phyloP scores from a whole-genome alignment of 2,888 invertebrate genomes.

The Caenorhabditis sp. region DNA sequence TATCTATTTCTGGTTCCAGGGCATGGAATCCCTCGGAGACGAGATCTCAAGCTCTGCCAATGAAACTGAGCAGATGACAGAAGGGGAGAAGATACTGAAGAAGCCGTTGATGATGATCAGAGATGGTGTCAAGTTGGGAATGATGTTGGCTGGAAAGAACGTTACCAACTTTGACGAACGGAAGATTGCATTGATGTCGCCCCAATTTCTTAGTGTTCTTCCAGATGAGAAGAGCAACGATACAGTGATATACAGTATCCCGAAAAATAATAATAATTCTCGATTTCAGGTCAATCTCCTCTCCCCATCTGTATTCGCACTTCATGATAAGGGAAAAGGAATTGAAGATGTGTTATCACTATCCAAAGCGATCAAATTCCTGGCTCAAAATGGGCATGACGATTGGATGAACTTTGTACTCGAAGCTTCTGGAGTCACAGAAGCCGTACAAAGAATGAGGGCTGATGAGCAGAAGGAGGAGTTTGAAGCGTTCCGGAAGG shows the following conservation, averaged over 20 bases:
- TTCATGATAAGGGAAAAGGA: slow-evolving; percentile 73
- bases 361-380: slow-evolving; percentile 50
- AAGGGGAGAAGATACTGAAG: slow-evolving; percentile 61
- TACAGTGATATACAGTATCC: slow-evolving; percentile 31
- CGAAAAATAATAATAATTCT: not conserved
- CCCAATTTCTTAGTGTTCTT: slow-evolving; percentile 76
- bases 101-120: slow-evolving; percentile 73
- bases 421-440: slow-evolving; percentile 79
- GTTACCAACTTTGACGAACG: slow-evolving; percentile 78
- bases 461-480: slow-evolving; percentile 62
- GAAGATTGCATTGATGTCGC: slow-evolving; percentile 76
- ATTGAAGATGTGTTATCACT: slow-evolving; percentile 56
- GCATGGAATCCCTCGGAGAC: slow-evolving; percentile 32
- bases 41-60: slow-evolving; percentile 21
- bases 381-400: slow-evolving; percentile 65
- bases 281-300: slow-evolving; percentile 75
- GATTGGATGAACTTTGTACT: slow-evolving; percentile 81
- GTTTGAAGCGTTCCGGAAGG: slow-evolving; percentile 53
- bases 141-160: slow-evolving; percentile 75
- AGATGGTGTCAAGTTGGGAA: slow-evolving; percentile 79
- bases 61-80: slow-evolving; percentile 32
- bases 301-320: slow-evolving; percentile 77
- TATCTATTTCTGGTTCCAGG: slow-evolving; percentile 13
- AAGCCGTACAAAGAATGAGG: slow-evolving; percentile 68
- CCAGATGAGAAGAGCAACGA: slow-evolving; percentile 74